Conservation (phyloP, 1,140 invertebrate species). For the Paracyclopina nana region DNA sequence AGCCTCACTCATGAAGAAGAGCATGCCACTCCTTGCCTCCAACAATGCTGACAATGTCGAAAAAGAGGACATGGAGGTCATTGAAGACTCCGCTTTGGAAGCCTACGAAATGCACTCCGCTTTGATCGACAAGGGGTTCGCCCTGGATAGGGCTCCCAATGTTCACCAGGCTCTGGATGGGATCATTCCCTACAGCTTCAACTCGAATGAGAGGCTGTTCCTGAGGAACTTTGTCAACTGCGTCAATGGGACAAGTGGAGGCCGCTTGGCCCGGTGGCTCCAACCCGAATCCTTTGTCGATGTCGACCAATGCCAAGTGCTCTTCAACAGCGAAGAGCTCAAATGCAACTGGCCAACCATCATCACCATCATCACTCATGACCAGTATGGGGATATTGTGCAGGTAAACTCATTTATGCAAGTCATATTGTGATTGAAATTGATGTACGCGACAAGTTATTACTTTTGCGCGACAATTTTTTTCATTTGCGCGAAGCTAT, state of each 20-base stretch:
- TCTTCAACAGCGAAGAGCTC: conserved; percentile 47
- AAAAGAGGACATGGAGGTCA: conserved; percentile 47
- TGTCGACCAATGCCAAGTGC: conserved; percentile 58
- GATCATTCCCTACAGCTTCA: conserved; percentile 48
- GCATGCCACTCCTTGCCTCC: conserved; percentile 47
- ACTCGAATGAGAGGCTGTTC: conserved; percentile 80
- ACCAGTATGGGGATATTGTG: conserved; percentile 78
- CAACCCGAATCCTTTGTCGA: conserved; percentile 81
- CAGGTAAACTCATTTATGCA: no score
- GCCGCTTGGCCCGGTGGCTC: conserved; percentile 74
- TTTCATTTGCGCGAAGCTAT: no score
- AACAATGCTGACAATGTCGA: conserved; percentile 43
- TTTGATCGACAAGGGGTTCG: conserved; percentile 68
- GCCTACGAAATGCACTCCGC: conserved; percentile 48
- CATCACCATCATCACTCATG: conserved; percentile 60
- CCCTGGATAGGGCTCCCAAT: conserved; percentile 60
- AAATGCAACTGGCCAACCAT: conserved; percentile 58
- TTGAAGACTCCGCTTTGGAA: conserved; percentile 46
- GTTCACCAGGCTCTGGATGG: conserved; percentile 77
- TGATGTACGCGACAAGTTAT: no score
- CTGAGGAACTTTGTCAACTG: conserved; percentile 77
- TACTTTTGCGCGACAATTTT: no score
- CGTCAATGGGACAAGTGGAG: conserved; percentile 63
- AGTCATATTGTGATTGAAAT: no score
- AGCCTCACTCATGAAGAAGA: conserved; percentile 64